Evolutionary conservation across 2,888 invertebrate species (phyloP), one percentile per base, ranked within the genome.

Genomic region (Orchesellides sinensis): DNA sequence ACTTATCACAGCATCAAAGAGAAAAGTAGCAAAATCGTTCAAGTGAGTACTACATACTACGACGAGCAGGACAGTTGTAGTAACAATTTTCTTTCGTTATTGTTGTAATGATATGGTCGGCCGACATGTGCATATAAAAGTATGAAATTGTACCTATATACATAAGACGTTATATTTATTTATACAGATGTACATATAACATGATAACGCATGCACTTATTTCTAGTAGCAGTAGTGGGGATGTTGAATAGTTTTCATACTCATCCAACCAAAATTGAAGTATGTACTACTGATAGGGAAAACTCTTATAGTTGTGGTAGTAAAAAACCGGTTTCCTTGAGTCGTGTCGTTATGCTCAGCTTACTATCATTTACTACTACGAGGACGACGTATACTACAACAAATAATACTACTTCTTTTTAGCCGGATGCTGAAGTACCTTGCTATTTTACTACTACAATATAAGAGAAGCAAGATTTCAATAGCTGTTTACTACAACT

Each of bases 371-470:
- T 61, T 14, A 70, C n/a, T 54, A n/a, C 70, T 32, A 40, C 17
- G 45, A 45, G 14, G n/a, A n/a, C n/a, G n/a, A n/a, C n/a, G n/a
- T n/a, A n/a, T 21, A 14, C 14, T 63, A 68, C 68, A 59, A 47
- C 56, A n/a, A 68, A 49, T 61, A 52, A 35, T 40, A 54, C 65
- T 68, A 68, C 47, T 68, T 52, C 35, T 47, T 72, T 63, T 32
- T 45, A 35, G 56, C 81, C 82, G 82, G 82, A 82, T 82, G 75
- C 74, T 82, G 61, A 82, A 82, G 74, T 82, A 74, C 75, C 82
- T 82, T 73, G 21, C 63, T 47, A 35, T 61, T 59, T 69, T 61
- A 69, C 70, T 32, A 63, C 54, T 29, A 54, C 61, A 52, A 61
- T n/a, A n/a, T n/a, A n/a, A n/a, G n/a, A n/a, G n/a, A n/a, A n/a